Conservation (phyloP, 2,888 invertebrate genomes). For the Cerceris rybyensis region DNA sequence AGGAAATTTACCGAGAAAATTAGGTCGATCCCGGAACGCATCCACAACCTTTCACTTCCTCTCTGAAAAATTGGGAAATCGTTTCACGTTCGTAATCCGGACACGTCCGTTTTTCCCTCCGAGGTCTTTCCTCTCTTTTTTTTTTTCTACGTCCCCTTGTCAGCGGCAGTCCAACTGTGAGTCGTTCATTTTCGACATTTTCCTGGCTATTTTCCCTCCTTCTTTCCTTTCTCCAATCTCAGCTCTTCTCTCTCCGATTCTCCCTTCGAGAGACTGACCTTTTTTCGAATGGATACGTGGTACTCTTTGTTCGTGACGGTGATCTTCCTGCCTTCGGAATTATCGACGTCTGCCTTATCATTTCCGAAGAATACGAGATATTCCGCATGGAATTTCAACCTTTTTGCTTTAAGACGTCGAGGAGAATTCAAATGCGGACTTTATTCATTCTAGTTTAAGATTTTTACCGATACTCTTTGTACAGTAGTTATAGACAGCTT, state of each 20-base stretch:
- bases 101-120: conserved; percentile 21
- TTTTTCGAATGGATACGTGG: background rate
- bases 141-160: background rate
- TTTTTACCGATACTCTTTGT: no score
- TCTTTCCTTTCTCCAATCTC: conserved; percentile 2
- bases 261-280: background rate
- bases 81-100: conserved; percentile 24
- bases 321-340: no score
- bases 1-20: conserved; percentile 50
- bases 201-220: background rate
- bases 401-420: no score
- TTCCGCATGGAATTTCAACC: background rate
- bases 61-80: conserved; percentile 34
- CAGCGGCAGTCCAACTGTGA: conserved; percentile 13
- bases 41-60: conserved; percentile 28
- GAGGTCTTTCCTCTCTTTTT: background rate
- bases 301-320: background rate
- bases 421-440: no score
- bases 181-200: conserved; percentile 26
- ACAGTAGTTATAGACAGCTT: no score
- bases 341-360: background rate
- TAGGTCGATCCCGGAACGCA: conserved; percentile 43
- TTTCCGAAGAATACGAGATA: background rate
- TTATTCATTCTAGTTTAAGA: no score
- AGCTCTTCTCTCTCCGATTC: background rate